Base-by-base conservation (phyloP, 2,888 invertebrate species). In the Sminthurinus aureus region DNA sequence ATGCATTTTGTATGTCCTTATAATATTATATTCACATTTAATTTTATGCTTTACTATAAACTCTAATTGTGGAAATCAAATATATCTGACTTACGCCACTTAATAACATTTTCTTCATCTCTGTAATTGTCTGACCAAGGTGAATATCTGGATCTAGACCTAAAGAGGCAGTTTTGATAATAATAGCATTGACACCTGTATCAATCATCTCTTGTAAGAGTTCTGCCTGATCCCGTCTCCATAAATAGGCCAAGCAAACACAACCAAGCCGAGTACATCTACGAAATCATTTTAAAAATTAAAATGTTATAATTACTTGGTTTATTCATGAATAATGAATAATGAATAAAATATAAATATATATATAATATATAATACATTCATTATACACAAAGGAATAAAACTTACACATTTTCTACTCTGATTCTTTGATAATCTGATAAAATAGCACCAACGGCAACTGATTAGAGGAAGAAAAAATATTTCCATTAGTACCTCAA, bases 391-490 rank as follows among this genome's bases (percentile, higher is more conserved):
- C 58, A 58, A 18, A 18, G 2, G 58, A 58, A 20, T 18, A 74
- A n/a, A 50, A 93, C 95, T 94, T 94, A 97, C 95, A 99, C 98
- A 94, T 97, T 96, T 93, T 98, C 98, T 87, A 98, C 98, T 89
- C 99, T 93, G 89, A 97, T 94, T 91, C 98, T 94, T 92, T 99
- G 99, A 92, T 99, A 99, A 92, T 98, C 97, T 85, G 99, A 99
- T 89, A 98, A 92, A 90, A 99, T 98, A 87, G 99, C 99, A 88
- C 99, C 99, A 87, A 96, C 97, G 85, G 98, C 95, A 74, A 99
- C 98, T 38, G 38, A 38, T 38, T 38, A 38, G 1, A 38, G 6
- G 38, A 38, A 38, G 38, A 38, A 38, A 38, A 6, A 38, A 38
- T 38, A 38, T 38, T 38, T n/a, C n/a, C 38, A 38, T 38, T 38